Base-by-base conservation (phyloP, 2,113 vertebrate species). In the Monopterus albus region DNA sequence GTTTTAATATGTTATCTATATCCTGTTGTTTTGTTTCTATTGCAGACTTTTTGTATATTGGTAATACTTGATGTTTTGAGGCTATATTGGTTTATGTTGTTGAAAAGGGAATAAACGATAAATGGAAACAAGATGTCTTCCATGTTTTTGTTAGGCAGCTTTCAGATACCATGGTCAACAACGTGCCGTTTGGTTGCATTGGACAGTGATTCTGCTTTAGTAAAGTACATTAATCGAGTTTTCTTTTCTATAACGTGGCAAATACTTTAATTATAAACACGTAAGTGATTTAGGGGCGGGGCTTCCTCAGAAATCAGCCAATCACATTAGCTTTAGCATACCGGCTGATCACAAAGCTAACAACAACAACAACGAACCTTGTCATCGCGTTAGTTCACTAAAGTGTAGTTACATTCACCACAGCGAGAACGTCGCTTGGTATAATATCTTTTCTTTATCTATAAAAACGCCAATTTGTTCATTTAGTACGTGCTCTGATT, bases 21-120 rank as follows among this genome's bases (percentile, higher is more conserved):
- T 80, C 75, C 35, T 63, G 39, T 47, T 46, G 51, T 61, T 83
- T 53, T 75, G 38, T 75, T 84, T 73, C 42, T 63, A 28, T 79
- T 88, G 68, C 82, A 78, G 67, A 70, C 26, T 82, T 78, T 86
- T 86, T 91, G 87, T 85, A 90, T 87, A 89, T 90, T 85, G 67
- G 81, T 75, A 65, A 72, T 83, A 64, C 67, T 69, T 72, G 57
- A 81, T 78, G 77, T 82, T 88, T 81, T 69, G 46, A 84, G 81
- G 81, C 67, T 87, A 38, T 71, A 66, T 75, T 72, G 51, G 52
- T 75, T 88, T 86, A 46, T 88, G 76, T 88, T 90, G 81, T 21
- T 90, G 84, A 80, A 78, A 87, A 72, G 46, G 11, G 85, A 91
- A 89, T 87, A 86, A 91, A 91, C 57, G 18, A 57, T 39, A 58